These are phyloP conservation scores for Hesperophylax magnus DNA, from an alignment of 1,140 invertebrate genomes.

Conservation along the genomic window DNA sequence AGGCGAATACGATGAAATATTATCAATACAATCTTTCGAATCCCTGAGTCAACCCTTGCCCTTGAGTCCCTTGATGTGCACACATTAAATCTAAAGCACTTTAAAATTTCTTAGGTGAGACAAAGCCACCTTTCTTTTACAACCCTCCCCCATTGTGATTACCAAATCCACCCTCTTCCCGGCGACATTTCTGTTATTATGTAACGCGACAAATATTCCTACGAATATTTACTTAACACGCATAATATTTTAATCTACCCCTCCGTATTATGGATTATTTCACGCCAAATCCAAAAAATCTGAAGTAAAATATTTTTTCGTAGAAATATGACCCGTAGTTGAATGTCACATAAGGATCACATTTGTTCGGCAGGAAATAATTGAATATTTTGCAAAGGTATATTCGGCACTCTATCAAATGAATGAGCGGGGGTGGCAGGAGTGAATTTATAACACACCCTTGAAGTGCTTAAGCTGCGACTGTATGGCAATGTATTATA, in stretches of 20 bases:
- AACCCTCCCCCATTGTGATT: conserved; percentile 33
- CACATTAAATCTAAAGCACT: conserved; percentile 19
- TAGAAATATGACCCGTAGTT: too few species aligned
- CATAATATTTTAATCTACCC: conserved; percentile 74
- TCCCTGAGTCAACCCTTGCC: too few species aligned
- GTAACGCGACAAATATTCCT: conserved; percentile 71
- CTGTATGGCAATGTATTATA: conserved; percentile 54
- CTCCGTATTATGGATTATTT: conserved; percentile 71
- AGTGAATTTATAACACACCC: conserved; percentile 56
- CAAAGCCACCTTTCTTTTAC: conserved; percentile 24
- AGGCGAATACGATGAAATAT: too few species aligned
- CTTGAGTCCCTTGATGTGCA: not conserved
- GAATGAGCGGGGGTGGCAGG: conserved; percentile 52
- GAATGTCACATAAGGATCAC: not conserved
- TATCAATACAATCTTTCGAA: too few species aligned
- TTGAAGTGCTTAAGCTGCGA: conserved; percentile 53
- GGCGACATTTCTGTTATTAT: conserved; percentile 56
- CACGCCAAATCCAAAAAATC: conserved; percentile 38
- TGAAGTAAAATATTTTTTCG: not conserved
- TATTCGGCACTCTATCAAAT: conserved; percentile 57
- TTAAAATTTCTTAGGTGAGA: conserved; percentile 19
- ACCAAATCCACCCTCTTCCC: conserved; percentile 32
- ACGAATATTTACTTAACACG: conserved; percentile 74
- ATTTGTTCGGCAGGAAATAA: conserved; percentile 5
- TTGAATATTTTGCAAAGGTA: conserved; percentile 47